Percentiles rank a stretch among this genome's conserved stretches.
Conservation (phyloP, 2,797 vertebrate species). For the Rhinichthys osculus region DNA sequence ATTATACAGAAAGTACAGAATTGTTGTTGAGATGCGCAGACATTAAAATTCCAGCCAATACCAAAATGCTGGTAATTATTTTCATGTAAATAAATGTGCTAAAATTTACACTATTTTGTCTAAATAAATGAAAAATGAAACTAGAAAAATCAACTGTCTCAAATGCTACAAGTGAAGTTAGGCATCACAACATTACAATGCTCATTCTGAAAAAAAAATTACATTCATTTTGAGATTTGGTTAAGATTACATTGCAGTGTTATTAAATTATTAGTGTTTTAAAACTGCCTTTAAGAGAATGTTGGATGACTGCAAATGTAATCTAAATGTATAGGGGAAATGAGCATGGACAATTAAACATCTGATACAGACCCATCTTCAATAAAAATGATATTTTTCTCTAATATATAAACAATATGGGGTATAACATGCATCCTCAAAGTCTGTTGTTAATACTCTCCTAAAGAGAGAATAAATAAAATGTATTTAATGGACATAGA, state of each 20-base stretch:
- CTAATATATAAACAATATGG: background rate
- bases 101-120: background rate
- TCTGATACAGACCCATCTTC: background rate
- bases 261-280: background rate
- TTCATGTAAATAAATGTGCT: background rate
- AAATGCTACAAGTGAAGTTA: slow-evolving; percentile 2
- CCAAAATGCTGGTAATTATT: background rate
- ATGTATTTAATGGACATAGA: background rate
- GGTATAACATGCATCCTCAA: background rate
- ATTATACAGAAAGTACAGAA: background rate
- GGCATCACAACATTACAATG: background rate
- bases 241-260: background rate
- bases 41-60: background rate
- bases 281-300: background rate
- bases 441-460: background rate
- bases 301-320: background rate
- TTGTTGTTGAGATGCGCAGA: background rate
- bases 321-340: background rate
- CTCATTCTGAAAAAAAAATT: background rate
- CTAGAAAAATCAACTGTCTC: background rate
- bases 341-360: background rate
- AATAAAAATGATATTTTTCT: background rate
- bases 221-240: background rate
- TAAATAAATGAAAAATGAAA: background rate
- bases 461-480: background rate